Base-by-base conservation (phyloP, 2,888 invertebrate species). In the Amphipoea oculea region DNA sequence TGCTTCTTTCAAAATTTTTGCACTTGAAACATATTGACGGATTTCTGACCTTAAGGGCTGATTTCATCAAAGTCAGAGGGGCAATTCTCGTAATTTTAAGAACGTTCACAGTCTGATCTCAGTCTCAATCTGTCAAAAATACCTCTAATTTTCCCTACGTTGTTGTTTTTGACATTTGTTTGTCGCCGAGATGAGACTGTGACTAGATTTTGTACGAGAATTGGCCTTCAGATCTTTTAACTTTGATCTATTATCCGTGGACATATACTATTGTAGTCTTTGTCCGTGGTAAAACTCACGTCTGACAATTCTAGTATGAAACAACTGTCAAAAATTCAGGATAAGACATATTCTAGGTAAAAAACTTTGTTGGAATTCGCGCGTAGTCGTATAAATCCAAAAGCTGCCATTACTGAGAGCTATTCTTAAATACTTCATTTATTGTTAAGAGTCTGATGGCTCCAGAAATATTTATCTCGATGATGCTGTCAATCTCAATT, bases 381-480 rank as follows among this genome's bases (percentile, higher is more conserved):
- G 17, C 51, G 17, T 51, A 54, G 12, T 57, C 40, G 11, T 42
- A 23, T 78, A 51, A 67, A 78, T 79, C 66, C 78, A 63, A 57
- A 74, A 81, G 17, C 11, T 48, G 70, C 20, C 60, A 62, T 70
- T 66, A 78, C 62, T 20, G 20, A 9, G 6, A 17, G n/a, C 7
- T 82, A 40, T 78, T 78, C 7, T 4, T 29, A 78, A 20, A 54
- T 45, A 62, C 6, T 40, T 73, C 54, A 66, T 67, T 74, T 62
- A 78, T 29, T 48, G 14, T 29, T n/a, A 69, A 17, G n/a, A 54
- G 17, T 72, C n/a, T 48, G 36, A 17, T 40, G 2, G 17, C 36
- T 48, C 7, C 68, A 36, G n/a, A 11, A 73, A 70, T 7, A 54
- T 71, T 29, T 4, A 57, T 48, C 7, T 6, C 12, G 4, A n/a